These are phyloP conservation scores for Hymenopus coronatus DNA, from an alignment of 2,888 invertebrate genomes.

Conservation along the genomic window DNA sequence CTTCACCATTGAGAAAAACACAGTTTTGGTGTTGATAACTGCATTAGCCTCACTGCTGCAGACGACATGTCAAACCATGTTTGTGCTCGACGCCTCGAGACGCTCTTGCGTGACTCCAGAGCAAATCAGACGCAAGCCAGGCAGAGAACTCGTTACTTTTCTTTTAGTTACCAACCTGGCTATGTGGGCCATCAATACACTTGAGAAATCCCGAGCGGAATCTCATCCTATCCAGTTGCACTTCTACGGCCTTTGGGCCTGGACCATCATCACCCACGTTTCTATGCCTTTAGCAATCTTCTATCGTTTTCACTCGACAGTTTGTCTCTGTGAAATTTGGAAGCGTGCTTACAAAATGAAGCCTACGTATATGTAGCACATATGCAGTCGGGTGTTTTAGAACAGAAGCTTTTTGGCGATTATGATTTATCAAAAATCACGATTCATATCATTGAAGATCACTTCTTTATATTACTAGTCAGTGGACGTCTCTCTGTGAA, in stretches of 20 bases:
- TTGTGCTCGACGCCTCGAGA: slow-evolving; percentile 86
- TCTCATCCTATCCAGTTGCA: slow-evolving; percentile 88
- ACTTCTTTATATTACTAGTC: not conserved
- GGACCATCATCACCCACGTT: slow-evolving; percentile 93
- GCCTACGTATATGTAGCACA: slow-evolving; percentile 72
- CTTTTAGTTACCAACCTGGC: slow-evolving; percentile 85
- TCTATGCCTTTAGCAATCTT: slow-evolving; percentile 91
- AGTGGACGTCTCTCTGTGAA: not conserved
- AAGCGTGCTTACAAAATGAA: slow-evolving; percentile 92
- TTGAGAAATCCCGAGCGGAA: slow-evolving; percentile 87
- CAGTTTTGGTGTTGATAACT: slow-evolving; percentile 76
- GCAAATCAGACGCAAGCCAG: slow-evolving; percentile 83
- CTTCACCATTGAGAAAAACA: slow-evolving; percentile 78
- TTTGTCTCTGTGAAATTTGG: slow-evolving; percentile 95
- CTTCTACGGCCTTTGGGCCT: slow-evolving; percentile 91
- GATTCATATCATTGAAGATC: not conserved
- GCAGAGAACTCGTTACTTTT: slow-evolving; percentile 90
- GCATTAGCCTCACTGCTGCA: slow-evolving; percentile 83
- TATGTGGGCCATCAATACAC: slow-evolving; percentile 91
- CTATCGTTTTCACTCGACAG: slow-evolving; percentile 92
- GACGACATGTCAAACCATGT: slow-evolving; percentile 86
- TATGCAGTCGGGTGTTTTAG: not conserved
- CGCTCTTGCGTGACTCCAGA: slow-evolving; percentile 77
- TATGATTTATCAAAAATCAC: not conserved
- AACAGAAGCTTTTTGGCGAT: not conserved